Conservation (phyloP, 2,113 vertebrate genomes). For the Centropus bengalensis region DNA sequence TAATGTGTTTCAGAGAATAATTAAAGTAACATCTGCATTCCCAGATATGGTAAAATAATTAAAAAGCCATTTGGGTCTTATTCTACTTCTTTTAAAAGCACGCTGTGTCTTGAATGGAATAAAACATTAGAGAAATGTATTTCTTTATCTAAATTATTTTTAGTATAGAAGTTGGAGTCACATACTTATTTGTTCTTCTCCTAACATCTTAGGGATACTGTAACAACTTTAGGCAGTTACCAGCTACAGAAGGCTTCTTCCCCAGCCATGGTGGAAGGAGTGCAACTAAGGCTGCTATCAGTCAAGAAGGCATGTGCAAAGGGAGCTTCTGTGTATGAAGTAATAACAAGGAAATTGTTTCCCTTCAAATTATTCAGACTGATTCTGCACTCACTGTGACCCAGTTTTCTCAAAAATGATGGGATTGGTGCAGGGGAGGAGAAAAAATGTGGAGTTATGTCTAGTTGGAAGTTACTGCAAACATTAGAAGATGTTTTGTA, state of each 20-base stretch:
- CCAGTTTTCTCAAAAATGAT: neutral
- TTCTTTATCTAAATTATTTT: no score
- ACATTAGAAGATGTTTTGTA: neutral
- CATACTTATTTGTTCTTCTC: neutral
- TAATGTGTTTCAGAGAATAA: neutral
- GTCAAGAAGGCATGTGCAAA: neutral
- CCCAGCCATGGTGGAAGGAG: neutral
- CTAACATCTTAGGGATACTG: neutral
- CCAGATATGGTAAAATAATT: conserved; percentile 11
- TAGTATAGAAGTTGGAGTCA: neutral
- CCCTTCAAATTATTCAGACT: neutral
- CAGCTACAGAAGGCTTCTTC: neutral
- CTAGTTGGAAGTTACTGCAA: neutral
- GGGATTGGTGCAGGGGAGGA: neutral
- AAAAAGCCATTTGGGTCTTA: neutral
- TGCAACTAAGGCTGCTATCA: neutral
- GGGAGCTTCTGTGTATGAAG: neutral
- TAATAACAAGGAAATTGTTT: neutral
- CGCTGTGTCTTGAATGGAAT: neutral
- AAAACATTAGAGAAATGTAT: neutral
- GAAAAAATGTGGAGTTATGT: neutral
- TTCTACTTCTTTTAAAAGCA: neutral
- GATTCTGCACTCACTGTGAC: neutral
- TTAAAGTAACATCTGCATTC: neutral
- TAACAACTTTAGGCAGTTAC: neutral